Conservation (phyloP, 2,113 vertebrate species). For the Planiliza haematocheilus region DNA sequence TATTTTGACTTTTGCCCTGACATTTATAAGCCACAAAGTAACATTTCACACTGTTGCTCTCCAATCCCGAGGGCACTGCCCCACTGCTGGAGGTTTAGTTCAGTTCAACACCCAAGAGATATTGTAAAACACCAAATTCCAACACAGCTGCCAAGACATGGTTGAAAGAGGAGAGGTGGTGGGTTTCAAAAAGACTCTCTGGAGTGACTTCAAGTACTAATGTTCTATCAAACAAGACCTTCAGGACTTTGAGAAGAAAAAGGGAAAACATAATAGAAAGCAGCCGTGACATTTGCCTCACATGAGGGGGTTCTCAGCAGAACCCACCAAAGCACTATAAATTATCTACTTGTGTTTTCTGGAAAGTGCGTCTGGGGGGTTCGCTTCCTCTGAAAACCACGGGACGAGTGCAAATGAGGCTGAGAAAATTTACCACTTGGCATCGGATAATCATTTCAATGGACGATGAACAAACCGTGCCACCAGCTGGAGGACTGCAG, state of each 20-base stretch:
- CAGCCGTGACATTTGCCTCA: slow-evolving; percentile 39
- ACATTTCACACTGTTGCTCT: slow-evolving; percentile 26
- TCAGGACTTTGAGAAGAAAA: slow-evolving; percentile 38
- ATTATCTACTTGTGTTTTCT: slow-evolving; percentile 54
- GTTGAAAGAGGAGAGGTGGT: slow-evolving; percentile 11
- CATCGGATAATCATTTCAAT: slow-evolving; percentile 33
- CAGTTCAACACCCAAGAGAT: slow-evolving; percentile 42
- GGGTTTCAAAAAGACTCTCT: slow-evolving; percentile 45
- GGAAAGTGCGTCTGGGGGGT: slow-evolving; percentile 4
- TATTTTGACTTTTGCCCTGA: neutral
- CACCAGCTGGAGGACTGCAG: neutral
- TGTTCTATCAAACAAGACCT: slow-evolving; percentile 62
- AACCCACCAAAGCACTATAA: slow-evolving; percentile 36
- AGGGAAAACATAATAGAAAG: slow-evolving; percentile 30
- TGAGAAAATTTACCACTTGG: slow-evolving; percentile 29
- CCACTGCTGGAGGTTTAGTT: slow-evolving; percentile 29
- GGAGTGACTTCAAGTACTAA: slow-evolving; percentile 50
- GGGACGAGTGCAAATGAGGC: slow-evolving; percentile 28
- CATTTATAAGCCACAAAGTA: slow-evolving; percentile 15
- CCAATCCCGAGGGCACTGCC: slow-evolving; percentile 18
- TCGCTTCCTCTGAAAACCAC: slow-evolving; percentile 38
- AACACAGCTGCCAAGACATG: slow-evolving; percentile 40
- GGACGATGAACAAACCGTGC: slow-evolving; percentile 23
- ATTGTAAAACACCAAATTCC: slow-evolving; percentile 53
- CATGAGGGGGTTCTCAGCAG: slow-evolving; percentile 25